Evolutionary conservation across 2,113 vertebrate species (phyloP).

Genomic region (Chaenogobius annularis): DNA sequence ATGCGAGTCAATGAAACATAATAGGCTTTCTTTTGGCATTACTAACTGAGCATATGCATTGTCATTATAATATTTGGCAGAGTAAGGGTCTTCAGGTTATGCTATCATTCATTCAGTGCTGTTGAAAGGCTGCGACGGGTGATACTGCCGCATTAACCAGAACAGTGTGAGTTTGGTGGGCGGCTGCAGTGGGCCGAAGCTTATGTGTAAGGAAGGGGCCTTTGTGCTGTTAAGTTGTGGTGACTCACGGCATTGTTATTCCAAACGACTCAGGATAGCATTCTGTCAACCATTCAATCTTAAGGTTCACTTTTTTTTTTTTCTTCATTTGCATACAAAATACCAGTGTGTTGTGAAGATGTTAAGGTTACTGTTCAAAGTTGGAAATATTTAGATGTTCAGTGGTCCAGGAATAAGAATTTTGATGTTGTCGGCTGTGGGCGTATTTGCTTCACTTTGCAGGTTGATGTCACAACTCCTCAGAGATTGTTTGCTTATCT

Average conservation of each 20-base stretch:
- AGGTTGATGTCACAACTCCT: background rate
- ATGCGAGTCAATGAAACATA: no score
- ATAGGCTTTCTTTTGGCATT: slow-evolving; percentile 1
- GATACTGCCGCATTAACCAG: slow-evolving; percentile 19
- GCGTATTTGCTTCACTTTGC: background rate
- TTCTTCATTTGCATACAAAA: no score
- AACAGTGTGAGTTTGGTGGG: slow-evolving; percentile 11
- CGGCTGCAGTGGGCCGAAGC: background rate
- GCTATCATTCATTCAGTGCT: slow-evolving; percentile 53
- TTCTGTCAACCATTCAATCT: slow-evolving; percentile 1
- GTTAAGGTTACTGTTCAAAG: no score
- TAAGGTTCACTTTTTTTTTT: background rate
- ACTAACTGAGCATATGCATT: slow-evolving; percentile 48
- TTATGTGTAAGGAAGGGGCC: background rate
- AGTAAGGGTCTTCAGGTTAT: slow-evolving; percentile 61
- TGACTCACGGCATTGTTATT: slow-evolving; percentile 1
- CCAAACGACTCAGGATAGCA: background rate
- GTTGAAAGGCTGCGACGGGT: slow-evolving; percentile 38
- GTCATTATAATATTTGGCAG: slow-evolving; percentile 45
- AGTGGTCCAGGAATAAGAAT: background rate
- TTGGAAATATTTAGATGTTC: no score
- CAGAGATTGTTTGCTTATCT: background rate
- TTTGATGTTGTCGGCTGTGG: background rate
- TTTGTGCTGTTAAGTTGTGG: slow-evolving; percentile 3
- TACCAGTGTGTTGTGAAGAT: no score